phyloP scores from a whole-genome alignment of 2,888 invertebrate genomes.

The Sinelater perroti region DNA sequence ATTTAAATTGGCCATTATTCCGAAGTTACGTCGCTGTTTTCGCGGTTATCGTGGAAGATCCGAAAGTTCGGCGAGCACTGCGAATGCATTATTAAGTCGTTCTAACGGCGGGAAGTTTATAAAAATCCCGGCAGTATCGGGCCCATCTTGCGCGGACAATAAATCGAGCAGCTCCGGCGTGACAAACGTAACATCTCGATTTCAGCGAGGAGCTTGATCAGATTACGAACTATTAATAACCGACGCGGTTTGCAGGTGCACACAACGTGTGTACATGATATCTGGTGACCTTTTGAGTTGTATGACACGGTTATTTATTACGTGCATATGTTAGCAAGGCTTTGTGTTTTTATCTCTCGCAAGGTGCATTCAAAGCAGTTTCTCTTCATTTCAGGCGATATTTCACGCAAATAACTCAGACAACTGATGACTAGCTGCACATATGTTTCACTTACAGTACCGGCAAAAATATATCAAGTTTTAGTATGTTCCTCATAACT shows the following conservation, averaged over 20 bases:
- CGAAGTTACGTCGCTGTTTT: constrained; percentile 21
- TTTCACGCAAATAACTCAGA: too few relatives aligned
- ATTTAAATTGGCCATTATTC: constrained; percentile 26
- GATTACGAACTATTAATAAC: constrained; percentile 16
- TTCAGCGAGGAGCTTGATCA: constrained; percentile 7
- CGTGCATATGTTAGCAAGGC: background rate
- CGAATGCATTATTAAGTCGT: constrained; percentile 6
- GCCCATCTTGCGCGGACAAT: background rate
- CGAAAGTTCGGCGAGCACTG: background rate
- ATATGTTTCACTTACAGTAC: too few relatives aligned
- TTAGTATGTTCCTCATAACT: too few relatives aligned
- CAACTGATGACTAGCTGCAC: too few relatives aligned
- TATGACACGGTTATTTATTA: constrained; percentile 2
- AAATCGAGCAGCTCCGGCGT: background rate
- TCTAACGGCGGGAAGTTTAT: background rate
- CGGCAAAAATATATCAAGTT: too few relatives aligned
- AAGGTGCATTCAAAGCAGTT: too few relatives aligned
- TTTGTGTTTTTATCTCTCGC: too few relatives aligned
- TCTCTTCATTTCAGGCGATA: too few relatives aligned
- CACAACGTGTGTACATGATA: constrained; percentile 15
- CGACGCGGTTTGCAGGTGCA: constrained; percentile 5
- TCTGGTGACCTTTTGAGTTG: constrained; percentile 11
- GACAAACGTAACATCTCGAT: constrained; percentile 14
- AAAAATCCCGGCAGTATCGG: background rate
- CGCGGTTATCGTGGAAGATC: constrained; percentile 18